These are phyloP conservation scores for Elachura formosa DNA, from an alignment of 2,113 vertebrate genomes.

Conservation along the genomic window DNA sequence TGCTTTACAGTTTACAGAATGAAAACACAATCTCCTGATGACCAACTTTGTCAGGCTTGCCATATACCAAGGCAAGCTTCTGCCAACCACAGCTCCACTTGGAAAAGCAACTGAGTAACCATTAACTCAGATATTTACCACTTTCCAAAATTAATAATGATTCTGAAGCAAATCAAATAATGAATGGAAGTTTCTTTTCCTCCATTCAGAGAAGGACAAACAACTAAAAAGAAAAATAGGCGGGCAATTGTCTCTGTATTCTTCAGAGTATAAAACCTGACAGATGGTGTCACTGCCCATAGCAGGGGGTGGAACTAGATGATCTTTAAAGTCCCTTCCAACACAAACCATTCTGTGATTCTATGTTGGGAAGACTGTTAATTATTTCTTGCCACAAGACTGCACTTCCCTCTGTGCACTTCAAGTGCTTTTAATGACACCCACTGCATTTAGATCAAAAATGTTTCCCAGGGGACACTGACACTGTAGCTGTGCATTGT, in stretches of 20 bases:
- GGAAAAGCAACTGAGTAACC: neutral
- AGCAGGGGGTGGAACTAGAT: neutral
- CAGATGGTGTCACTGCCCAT: neutral
- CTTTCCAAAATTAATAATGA: neutral
- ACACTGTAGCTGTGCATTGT: neutral
- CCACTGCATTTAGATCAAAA: neutral
- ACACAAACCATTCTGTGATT: neutral
- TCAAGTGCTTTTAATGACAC: neutral
- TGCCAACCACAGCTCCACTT: neutral
- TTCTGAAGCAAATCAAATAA: neutral
- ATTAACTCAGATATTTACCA: neutral
- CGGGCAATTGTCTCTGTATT: neutral
- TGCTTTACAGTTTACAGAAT: neutral
- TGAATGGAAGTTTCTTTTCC: neutral
- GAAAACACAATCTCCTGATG: neutral
- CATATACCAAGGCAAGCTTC: neutral
- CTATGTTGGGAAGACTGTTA: neutral
- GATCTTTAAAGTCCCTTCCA: neutral
- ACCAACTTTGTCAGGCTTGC: neutral
- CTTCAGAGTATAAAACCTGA: neutral
- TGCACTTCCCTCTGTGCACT: neutral
- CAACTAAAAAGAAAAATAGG: neutral
- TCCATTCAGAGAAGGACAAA: neutral
- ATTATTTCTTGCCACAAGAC: neutral
- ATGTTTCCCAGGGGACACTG: neutral